phyloP scores from a whole-genome alignment of 2,888 invertebrate species.

The Cinara cedri region DNA sequence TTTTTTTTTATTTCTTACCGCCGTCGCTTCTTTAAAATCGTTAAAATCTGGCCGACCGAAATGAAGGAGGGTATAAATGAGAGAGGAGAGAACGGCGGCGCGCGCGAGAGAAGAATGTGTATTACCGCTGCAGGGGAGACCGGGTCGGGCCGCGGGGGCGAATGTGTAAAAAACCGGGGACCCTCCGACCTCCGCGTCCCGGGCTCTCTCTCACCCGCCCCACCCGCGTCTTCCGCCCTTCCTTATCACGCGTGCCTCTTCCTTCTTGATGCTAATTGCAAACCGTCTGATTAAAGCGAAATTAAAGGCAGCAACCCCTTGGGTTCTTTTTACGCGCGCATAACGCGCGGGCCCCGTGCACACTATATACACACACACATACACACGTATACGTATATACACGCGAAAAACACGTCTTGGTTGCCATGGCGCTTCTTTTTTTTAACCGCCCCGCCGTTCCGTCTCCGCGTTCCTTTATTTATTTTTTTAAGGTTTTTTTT shows the following conservation, averaged over 20 bases:
- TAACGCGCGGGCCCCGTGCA: no score
- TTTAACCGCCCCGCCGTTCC: background rate
- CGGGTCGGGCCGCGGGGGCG: slow-evolving; percentile 5
- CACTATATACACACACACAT: no score
- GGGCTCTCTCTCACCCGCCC: background rate
- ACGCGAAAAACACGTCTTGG: slow-evolving; percentile 56
- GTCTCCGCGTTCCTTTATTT: background rate
- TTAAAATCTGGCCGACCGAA: slow-evolving; percentile 61
- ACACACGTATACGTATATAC: no score
- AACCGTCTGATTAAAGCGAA: slow-evolving; percentile 59
- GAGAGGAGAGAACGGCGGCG: slow-evolving; percentile 57
- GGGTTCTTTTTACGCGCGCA: slow-evolving; percentile 55
- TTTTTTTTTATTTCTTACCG: slow-evolving; percentile 43
- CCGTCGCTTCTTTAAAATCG: slow-evolving; percentile 58
- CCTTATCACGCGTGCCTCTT: slow-evolving; percentile 58
- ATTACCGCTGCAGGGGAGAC: slow-evolving; percentile 26
- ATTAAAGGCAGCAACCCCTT: slow-evolving; percentile 59
- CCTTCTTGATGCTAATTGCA: slow-evolving; percentile 59
- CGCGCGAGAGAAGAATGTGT: slow-evolving; percentile 55
- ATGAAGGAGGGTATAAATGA: slow-evolving; percentile 60
- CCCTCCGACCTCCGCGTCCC: slow-evolving; percentile 27
- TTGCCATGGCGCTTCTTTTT: slow-evolving; percentile 51
- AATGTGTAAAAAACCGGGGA: slow-evolving; percentile 56
- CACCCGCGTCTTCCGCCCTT: slow-evolving; percentile 38
- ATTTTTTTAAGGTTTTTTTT: no score